Conservation (phyloP, 1,140 invertebrate species). For the Pachyrhynchus sulphureomaculatus region DNA sequence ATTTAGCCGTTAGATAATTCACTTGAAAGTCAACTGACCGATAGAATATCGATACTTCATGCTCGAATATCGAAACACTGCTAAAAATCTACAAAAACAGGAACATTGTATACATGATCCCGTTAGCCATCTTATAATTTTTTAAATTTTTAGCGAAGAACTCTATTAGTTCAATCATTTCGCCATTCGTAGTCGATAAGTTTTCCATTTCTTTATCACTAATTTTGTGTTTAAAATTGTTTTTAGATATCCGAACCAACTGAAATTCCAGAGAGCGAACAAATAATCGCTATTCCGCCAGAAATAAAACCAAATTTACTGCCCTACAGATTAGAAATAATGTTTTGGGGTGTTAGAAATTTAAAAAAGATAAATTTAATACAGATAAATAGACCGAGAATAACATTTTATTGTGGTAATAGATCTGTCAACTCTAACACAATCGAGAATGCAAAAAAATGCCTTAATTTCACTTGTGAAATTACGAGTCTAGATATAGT, state of each 20-base stretch:
- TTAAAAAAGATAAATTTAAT: conserved; percentile 54
- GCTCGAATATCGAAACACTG: too few relatives aligned
- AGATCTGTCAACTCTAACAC: conserved; percentile 57
- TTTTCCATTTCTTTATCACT: too few relatives aligned
- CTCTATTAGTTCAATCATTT: too few relatives aligned
- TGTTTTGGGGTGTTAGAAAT: conserved; percentile 65
- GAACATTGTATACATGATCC: too few relatives aligned
- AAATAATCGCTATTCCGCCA: conserved; percentile 51
- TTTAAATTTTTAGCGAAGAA: too few relatives aligned
- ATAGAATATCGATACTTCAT: too few relatives aligned
- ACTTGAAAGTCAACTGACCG: too few relatives aligned
- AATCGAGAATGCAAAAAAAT: conserved; percentile 54
- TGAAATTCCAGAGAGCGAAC: conserved; percentile 14
- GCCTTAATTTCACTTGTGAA: conserved; percentile 54
- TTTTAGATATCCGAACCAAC: conserved; percentile 1
- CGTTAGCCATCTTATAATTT: too few relatives aligned
- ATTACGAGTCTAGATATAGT: conserved; percentile 55
- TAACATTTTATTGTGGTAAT: conserved; percentile 58
- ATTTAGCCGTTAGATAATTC: too few relatives aligned
- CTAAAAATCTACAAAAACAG: too few relatives aligned
- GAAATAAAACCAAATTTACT: conserved; percentile 53
- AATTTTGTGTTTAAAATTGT: background rate
- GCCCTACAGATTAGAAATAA: conserved; percentile 56
- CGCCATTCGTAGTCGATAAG: too few relatives aligned
- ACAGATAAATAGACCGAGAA: conserved; percentile 56